Base-by-base conservation (phyloP, 2,113 vertebrate species). In the Carassius gibelio region DNA sequence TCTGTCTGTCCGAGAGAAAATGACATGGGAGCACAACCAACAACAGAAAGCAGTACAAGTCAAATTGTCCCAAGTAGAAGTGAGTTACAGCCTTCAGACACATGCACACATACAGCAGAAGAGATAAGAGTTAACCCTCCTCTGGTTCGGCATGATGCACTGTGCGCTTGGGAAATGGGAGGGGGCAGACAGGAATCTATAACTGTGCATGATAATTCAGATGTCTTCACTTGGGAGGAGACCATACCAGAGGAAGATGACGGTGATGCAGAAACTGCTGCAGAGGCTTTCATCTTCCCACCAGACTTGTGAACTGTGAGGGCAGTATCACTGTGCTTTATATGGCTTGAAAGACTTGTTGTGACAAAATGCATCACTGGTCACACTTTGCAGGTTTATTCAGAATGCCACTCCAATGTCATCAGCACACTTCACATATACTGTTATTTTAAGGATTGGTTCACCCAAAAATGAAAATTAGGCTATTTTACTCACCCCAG, bases 161-260 rank as follows among this genome's bases (percentile, higher is more conserved):
- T 95, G 87, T 94, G 91, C 84, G 93, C 94, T 8, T 95, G 95
- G 94, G 91, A 92, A 17, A 86, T 93, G 86, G 64, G 72, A 10
- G 80, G 88, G 64, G 88, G 84, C 85, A 69, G 86, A 81, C 92
- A 92, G 19, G 85, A 91, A 17, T 91, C 91, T 1, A 91, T 92
- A 57, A 86, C 90, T n/a, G 45, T 84, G 34, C 75, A 83, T 14
- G 93, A 94, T 80, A 93, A 69, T 30, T 91, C 91, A 0, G 93
- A 94, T 8, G 88, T 94, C 80, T 94, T 94, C 50, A 93, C 93
- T 4, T 94, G 94, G 94, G 94, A 95, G 64, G 93, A 94, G 81
- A 92, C 94, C 19, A 94, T 94, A 68, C 93, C 92, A 17, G 94
- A 95, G 45, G 94, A 94, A 79, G 94, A 93, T 14, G 93, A 94